Base-by-base conservation (phyloP, 2,888 invertebrate species). In the Rhingia campestris region DNA sequence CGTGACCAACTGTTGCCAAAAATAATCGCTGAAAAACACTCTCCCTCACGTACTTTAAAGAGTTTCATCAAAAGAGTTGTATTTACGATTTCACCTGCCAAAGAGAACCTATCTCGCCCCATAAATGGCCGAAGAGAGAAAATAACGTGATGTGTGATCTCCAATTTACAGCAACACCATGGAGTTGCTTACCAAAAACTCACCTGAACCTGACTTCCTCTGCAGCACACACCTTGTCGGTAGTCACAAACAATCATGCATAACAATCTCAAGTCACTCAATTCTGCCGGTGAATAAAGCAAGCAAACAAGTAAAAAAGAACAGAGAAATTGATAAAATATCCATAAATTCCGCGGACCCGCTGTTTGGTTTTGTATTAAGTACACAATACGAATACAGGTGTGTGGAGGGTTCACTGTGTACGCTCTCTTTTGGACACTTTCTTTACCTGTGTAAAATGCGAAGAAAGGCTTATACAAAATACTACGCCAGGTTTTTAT, bases 61-160 rank as follows among this genome's bases (percentile, higher is more conserved):
- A 69, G 66, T 30, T 58, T 37, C 12, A 45, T 41, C 53, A 33
- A 70, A 81, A 81, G 81, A 75, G 76, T 54, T 37, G 51, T 41
- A 6, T 32, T 54, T 47, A 9, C 49, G 32, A 66, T 77, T 82
- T 82, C 82, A 82, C 82, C 58, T 45, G 30, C n/a, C n/a, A 56
- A 82, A 82, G 82, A 82, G 82, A 73, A 67, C 51, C 56, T 6
- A 6, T 2, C 22, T 22, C 41, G 35, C 70, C 47, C 77, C 63
- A 82, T 58, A 81, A 73, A 77, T 63, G 69, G 77, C 7, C 10
- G 14, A 82, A 82, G 82, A 82, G 82, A 47, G 39, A 56, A 49
- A 39, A 41, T 35, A n/a, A 67, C 12, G 4, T 22, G 22, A 47
- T 22, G 47, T 12, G 47, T 41, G 61, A 72, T 39, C 53, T 5